These are phyloP conservation scores for Eclectus roratus DNA, from an alignment of 2,113 vertebrate genomes.

Conservation along the genomic window DNA sequence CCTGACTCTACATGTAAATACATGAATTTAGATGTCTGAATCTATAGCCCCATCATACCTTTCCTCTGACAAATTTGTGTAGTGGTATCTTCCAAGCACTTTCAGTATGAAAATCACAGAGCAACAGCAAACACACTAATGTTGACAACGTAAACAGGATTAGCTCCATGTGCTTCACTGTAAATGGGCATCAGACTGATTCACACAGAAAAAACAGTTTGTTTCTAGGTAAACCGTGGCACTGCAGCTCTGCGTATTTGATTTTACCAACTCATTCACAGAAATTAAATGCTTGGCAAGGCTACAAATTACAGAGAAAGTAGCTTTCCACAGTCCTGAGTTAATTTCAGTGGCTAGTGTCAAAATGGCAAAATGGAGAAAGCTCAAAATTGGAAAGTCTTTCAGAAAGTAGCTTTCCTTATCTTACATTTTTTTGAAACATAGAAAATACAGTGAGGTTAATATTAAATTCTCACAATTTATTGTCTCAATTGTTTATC, in stretches of 20 bases:
- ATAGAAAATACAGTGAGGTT: neutral
- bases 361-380: neutral
- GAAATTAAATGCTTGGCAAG: neutral
- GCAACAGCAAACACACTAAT: neutral
- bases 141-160: neutral
- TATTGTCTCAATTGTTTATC: neutral
- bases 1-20: neutral
- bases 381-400: neutral
- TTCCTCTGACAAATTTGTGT: neutral
- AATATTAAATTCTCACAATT: neutral
- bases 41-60: neutral
- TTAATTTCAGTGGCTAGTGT: neutral
- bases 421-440: neutral
- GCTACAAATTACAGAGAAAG: neutral
- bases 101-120: neutral
- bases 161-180: neutral
- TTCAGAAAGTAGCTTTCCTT: neutral
- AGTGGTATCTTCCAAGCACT: neutral
- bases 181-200: neutral
- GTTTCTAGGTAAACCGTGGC: neutral
- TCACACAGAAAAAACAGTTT: neutral
- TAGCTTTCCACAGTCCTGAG: neutral
- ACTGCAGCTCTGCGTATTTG: neutral
- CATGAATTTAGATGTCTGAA: neutral
- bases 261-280: neutral